Conservation (phyloP, 2,888 invertebrate genomes). For the Rhopalosiphum nymphaeae region DNA sequence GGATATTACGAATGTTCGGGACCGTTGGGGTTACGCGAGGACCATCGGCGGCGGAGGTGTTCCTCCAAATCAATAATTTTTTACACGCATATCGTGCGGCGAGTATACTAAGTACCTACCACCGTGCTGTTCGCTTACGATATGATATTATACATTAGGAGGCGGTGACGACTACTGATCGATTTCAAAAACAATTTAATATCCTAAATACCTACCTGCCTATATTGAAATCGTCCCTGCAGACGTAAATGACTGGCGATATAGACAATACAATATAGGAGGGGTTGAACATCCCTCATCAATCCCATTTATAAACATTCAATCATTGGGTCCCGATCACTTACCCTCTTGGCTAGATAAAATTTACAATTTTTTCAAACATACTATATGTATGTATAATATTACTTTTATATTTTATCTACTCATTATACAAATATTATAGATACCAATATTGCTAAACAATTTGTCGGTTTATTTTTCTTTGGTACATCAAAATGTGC, state of each 20-base stretch:
- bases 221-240: not conserved
- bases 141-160: not conserved
- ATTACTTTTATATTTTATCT: no score
- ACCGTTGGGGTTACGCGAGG: not conserved
- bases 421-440: no score
- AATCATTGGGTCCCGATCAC: no score
- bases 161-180: not conserved
- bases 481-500: no score
- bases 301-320: no score
- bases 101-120: not conserved
- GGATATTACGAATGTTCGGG: not conserved
- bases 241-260: not conserved
- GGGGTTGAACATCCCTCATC: no score
- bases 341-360: no score
- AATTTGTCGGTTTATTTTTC: no score
- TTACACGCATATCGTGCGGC: not conserved
- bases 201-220: not conserved
- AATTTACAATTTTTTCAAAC: no score
- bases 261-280: not conserved
- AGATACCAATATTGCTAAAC: no score
- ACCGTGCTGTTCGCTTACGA: not conserved
- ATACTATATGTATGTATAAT: no score
- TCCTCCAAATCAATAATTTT: slow-evolving; percentile 5
- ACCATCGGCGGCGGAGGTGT: not conserved
- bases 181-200: not conserved